Evolutionary conservation across 2,888 invertebrate genomes (phyloP), one percentile per base, ranked within the genome.

Genomic region (Ptycholaimellus sp.): DNA sequence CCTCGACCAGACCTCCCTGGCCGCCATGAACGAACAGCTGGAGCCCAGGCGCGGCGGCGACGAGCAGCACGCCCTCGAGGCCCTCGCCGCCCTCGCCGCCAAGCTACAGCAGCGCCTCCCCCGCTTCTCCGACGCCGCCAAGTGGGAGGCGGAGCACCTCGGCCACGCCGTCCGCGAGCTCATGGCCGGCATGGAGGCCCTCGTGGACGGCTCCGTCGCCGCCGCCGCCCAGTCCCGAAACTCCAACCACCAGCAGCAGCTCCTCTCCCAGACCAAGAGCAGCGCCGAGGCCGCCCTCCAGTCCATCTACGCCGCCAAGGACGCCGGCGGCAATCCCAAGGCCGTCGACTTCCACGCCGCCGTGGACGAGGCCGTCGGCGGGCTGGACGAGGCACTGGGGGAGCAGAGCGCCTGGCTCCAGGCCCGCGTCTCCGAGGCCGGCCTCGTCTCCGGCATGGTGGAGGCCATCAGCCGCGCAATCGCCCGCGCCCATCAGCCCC

Each of bases 301-400:
- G 50, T 66, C 87, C 42, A 44, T 51, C 46, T 73, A 74, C 46
- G 73, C 77, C 0, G 72, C 79, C 2, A 80, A 81, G 54, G 76
- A 81, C 52, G 73, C 79, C 1, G 87, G 78, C 1, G 93, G 93
- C 3, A 93, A 93, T 67, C 79, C 82, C 0, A 75, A 76, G 69
- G 83, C 85, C 1, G 2, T 70, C 13, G 51, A 57, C 28, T 56
- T 74, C 2, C 87, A 90, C 63, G 68, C 71, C 1, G 76, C 76
- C 42, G 72, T 90, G 29, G 81, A 85, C 46, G 78, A 81, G 37
- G 71, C 74, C 32, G 71, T 73, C 27, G 69, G 72, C 42, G 71
- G 72, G 29, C 72, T 77, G 30, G 73, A 74, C 44, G 74, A 78
- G 43, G 76, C 81, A 1, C 67, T 87, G 17, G 69, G 69, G 44